Evolutionary conservation across 2,113 vertebrate genomes (phyloP).

Genomic region (Hippocampus mohnikei): DNA sequence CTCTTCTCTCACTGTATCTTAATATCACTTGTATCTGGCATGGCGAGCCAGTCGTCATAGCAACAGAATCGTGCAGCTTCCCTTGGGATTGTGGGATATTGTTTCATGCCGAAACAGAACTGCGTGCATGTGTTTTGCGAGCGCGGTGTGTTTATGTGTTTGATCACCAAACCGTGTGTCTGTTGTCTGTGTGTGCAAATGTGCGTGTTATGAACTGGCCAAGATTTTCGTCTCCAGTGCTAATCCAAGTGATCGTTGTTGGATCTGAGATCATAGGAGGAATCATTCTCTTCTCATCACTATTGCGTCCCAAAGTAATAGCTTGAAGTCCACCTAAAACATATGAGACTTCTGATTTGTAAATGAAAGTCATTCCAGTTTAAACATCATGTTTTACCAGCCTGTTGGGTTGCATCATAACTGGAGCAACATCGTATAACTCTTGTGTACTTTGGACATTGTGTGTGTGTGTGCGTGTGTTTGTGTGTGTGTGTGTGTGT

Average conservation of each 20-base stretch:
- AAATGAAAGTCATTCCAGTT: slow-evolving; percentile 1
- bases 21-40: slow-evolving; percentile 73
- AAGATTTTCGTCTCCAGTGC: slow-evolving; percentile 35
- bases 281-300: slow-evolving; percentile 14
- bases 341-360: slow-evolving; percentile 36
- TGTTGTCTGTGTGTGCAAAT: slow-evolving; percentile 18
- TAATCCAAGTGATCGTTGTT: slow-evolving; percentile 43
- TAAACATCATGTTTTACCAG: background rate
- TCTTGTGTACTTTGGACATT: background rate
- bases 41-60: slow-evolving; percentile 78
- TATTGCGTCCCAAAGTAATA: slow-evolving; percentile 20
- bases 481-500: background rate
- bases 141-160: slow-evolving; percentile 45
- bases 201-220: slow-evolving; percentile 31
- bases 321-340: slow-evolving; percentile 28
- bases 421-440: background rate
- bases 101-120: slow-evolving; percentile 67
- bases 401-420: too few relatives aligned
- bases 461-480: background rate
- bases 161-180: slow-evolving; percentile 9
- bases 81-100: slow-evolving; percentile 75
- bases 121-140: slow-evolving; percentile 48
- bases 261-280: slow-evolving; percentile 25
- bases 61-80: slow-evolving; percentile 75
- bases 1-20: slow-evolving; percentile 65